Conservation (phyloP, 2,888 invertebrate genomes). For the Chrysodeixis includens region DNA sequence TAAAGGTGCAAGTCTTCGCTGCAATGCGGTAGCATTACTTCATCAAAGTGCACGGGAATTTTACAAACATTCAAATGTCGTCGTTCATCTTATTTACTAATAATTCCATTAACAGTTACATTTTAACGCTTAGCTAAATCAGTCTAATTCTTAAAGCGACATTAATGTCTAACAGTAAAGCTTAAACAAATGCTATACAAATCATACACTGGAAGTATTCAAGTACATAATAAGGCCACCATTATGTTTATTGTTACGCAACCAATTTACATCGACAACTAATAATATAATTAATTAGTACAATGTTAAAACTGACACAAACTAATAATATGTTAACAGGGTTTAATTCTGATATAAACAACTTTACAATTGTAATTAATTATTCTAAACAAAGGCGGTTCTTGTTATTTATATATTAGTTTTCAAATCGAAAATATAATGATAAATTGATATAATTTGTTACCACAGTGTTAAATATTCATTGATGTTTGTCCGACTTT, state of each 20-base stretch:
- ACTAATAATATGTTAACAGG: conserved; percentile 54
- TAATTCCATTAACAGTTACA: conserved; percentile 84
- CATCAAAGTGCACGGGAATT: conserved; percentile 38
- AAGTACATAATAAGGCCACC: conserved; percentile 82
- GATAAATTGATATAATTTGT: conserved; percentile 25
- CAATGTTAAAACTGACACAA: conserved; percentile 51
- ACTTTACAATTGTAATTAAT: conserved; percentile 48
- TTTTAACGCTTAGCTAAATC: conserved; percentile 89
- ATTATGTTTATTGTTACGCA: conserved; percentile 66
- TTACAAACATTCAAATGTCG: conserved; percentile 68
- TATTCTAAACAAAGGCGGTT: conserved; percentile 53
- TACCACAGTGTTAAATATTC: conserved; percentile 13
- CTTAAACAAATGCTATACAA: conserved; percentile 84
- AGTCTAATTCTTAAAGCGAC: conserved; percentile 89
- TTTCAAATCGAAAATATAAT: conserved; percentile 42
- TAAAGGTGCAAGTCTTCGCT: conserved; percentile 28
- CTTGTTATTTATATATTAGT: conserved; percentile 37
- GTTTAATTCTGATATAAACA: conserved; percentile 42
- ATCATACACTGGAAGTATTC: conserved; percentile 85
- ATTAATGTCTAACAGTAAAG: conserved; percentile 86
- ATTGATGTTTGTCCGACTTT: conserved; percentile 23
- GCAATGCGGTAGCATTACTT: conserved; percentile 38
- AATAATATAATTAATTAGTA: conserved; percentile 59
- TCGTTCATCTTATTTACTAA: conserved; percentile 80
- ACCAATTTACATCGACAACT: conserved; percentile 62